Percentiles rank a stretch among this genome's conserved stretches.
Conservation (phyloP, 2,888 invertebrate genomes). For the Polyommatus iphigenia region DNA sequence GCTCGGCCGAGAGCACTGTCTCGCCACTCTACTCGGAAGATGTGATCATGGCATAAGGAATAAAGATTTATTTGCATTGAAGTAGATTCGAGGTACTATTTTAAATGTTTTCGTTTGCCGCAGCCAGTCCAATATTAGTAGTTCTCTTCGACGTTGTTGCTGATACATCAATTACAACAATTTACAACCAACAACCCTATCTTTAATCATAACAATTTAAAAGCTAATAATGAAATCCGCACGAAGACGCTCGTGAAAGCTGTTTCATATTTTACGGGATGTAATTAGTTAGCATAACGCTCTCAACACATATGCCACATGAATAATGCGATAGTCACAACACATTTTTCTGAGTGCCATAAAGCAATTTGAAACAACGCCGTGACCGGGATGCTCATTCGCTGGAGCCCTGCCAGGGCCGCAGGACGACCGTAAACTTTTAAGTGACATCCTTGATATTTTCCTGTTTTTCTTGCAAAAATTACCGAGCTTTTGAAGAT, state of each 20-base stretch:
- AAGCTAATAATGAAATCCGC: background rate
- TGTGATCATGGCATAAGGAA: too few species aligned
- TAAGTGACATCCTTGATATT: slow-evolving; percentile 40
- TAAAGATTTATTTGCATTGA: too few species aligned
- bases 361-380: slow-evolving; percentile 39
- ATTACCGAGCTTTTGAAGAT: background rate
- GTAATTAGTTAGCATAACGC: slow-evolving; percentile 28
- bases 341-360: slow-evolving; percentile 39
- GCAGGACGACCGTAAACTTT: slow-evolving; percentile 46
- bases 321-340: slow-evolving; percentile 34
- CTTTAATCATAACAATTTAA: too few species aligned
- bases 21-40: too few species aligned
- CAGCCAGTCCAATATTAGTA: too few species aligned
- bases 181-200: too few species aligned
- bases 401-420: slow-evolving; percentile 39
- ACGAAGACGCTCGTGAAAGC: background rate
- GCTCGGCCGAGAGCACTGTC: too few species aligned
- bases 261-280: background rate
- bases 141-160: too few species aligned
- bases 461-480: background rate
- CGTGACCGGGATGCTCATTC: slow-evolving; percentile 38
- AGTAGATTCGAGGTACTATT: too few species aligned
- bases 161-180: too few species aligned
- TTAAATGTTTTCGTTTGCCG: too few species aligned
- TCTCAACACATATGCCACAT: slow-evolving; percentile 33